Evolutionary conservation across 1,140 invertebrate genomes (phyloP).

Genomic region (Elymnias hypermnestra): DNA sequence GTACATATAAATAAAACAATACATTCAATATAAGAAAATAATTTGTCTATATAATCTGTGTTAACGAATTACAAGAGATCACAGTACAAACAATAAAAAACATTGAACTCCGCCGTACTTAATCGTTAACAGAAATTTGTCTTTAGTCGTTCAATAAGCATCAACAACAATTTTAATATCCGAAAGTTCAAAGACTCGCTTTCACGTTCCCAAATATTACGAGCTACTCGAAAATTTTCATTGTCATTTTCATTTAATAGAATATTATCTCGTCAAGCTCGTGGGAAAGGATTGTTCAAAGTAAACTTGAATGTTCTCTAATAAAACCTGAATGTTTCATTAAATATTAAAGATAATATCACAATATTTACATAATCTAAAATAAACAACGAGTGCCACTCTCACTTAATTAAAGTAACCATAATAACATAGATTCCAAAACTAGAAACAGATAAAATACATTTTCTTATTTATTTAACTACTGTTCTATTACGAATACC

Average conservation of each 20-base stretch:
- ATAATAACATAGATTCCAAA: constrained; percentile 17
- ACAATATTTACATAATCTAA: constrained; percentile 1
- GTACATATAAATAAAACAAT: not conserved
- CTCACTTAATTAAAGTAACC: constrained; percentile 1
- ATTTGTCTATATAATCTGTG: not conserved
- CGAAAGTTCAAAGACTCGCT: constrained; percentile 28
- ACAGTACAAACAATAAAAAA: too few relatives aligned
- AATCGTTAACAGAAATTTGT: not conserved
- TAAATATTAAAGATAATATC: constrained; percentile 2
- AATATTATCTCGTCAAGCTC: constrained; percentile 23
- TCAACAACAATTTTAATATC: constrained; percentile 27
- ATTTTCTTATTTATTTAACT: constrained; percentile 5
- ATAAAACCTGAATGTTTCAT: constrained; percentile 1
- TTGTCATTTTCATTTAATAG: constrained; percentile 26
- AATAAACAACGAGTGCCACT: not conserved
- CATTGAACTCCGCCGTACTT: not conserved
- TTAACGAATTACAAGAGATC: not conserved
- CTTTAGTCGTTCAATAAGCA: constrained; percentile 9
- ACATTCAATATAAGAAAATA: not conserved
- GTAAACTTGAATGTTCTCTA: constrained; percentile 1
- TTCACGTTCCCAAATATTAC: constrained; percentile 24
- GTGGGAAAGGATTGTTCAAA: constrained; percentile 17
- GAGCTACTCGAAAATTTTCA: constrained; percentile 24
- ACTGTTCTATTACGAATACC: constrained; percentile 16
- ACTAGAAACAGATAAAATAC: constrained; percentile 2